These are phyloP conservation scores for Prunella himalayana DNA, from an alignment of 2,113 vertebrate species.

Conservation along the genomic window DNA sequence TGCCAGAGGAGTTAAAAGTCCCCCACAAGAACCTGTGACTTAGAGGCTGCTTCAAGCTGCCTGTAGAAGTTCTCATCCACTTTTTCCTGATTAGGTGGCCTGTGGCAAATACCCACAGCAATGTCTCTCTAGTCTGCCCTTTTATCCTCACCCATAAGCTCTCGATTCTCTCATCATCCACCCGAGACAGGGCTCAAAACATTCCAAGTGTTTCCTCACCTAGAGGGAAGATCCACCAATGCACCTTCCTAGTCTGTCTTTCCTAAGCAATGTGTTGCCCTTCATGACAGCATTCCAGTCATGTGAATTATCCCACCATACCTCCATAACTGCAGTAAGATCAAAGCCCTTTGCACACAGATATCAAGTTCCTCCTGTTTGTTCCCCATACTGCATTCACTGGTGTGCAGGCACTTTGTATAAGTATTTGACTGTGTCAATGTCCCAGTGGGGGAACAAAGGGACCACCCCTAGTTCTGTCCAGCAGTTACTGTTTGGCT, in stretches of 20 bases:
- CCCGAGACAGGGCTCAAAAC: rapidly evolving
- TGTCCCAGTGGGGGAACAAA: background rate
- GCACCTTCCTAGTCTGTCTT: background rate
- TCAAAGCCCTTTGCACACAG: background rate
- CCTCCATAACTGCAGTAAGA: background rate
- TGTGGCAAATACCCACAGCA: background rate
- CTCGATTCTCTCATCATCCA: background rate
- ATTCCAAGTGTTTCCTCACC: background rate
- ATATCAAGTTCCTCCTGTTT: background rate
- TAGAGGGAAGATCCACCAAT: background rate
- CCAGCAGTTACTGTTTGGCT: background rate
- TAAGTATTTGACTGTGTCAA: background rate
- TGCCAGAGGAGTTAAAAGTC: background rate
- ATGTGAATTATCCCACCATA: too few relatives aligned
- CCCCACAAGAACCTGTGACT: background rate
- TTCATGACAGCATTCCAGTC: background rate
- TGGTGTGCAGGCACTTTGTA: background rate
- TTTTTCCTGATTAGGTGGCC: background rate
- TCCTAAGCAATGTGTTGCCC: background rate
- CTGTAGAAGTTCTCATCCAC: background rate
- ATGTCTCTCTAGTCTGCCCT: background rate
- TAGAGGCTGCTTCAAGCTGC: background rate
- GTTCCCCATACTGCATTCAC: too few relatives aligned
- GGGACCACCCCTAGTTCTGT: background rate
- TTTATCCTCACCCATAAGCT: background rate